Conservation (phyloP, 2,113 vertebrate species). For the Solenodon paradoxus region DNA sequence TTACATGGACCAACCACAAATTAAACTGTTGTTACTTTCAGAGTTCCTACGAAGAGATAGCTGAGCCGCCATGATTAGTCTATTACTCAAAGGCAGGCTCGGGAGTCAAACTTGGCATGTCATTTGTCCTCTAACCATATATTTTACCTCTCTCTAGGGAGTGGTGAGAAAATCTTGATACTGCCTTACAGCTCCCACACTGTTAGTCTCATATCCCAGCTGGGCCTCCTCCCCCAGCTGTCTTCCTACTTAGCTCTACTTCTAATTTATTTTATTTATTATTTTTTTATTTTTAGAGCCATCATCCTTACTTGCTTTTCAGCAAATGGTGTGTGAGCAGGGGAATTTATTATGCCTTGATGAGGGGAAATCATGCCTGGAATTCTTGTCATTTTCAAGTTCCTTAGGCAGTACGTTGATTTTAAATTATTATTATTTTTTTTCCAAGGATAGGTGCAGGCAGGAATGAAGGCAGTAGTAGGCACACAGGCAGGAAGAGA, state of each 20-base stretch:
- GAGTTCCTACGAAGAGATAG: conserved; percentile 32
- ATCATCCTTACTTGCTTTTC: conserved; percentile 58
- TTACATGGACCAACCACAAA: not conserved
- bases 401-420: conserved; percentile 15
- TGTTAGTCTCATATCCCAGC: conserved; percentile 34
- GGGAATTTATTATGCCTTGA: conserved; percentile 8
- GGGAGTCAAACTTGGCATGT: conserved; percentile 34
- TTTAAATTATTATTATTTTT: no score
- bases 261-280: no score
- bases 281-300: conserved; percentile 66
- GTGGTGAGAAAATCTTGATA: conserved; percentile 72
- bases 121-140: conserved; percentile 65
- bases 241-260: not conserved
- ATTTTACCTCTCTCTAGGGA: conserved; percentile 64
- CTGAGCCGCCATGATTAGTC: not conserved
- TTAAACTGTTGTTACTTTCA: not conserved
- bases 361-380: conserved; percentile 38
- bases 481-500: no score
- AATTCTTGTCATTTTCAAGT: conserved; percentile 46
- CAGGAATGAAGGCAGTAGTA: no score
- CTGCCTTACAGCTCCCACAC: conserved; percentile 46
- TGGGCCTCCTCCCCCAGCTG: not conserved
- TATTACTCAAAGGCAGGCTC: conserved; percentile 42
- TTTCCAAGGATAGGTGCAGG: no score
- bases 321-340: conserved; percentile 48